Percentiles rank a stretch among this genome's conserved stretches.
Evolutionary conservation across 2,113 vertebrate species (phyloP).

Genomic region (Maccullochella peelii): DNA sequence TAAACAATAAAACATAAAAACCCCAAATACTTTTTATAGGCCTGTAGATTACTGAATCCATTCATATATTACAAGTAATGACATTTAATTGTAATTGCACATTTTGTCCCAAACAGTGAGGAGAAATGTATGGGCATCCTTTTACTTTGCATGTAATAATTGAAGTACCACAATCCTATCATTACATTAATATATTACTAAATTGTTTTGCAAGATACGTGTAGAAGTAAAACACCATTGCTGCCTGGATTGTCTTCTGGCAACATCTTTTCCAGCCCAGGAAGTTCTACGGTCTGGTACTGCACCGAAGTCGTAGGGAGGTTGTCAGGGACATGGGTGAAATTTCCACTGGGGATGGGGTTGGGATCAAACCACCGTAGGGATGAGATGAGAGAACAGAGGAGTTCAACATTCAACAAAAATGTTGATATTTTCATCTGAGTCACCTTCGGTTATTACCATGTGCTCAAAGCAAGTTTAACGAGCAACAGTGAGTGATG

Average conservation of each 20-base stretch:
- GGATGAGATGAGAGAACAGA: background rate
- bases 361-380: background rate
- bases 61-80: background rate
- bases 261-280: background rate
- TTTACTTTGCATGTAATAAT: background rate
- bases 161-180: background rate
- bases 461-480: background rate
- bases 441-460: background rate
- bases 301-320: too few species aligned
- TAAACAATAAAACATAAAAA: background rate
- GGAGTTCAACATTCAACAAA: background rate
- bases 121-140: background rate
- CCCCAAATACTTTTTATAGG: background rate
- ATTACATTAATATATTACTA: background rate
- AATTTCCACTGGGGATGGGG: too few species aligned
- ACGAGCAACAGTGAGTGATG: background rate
- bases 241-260: too few species aligned
- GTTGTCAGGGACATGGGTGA: too few species aligned
- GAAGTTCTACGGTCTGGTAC: background rate
- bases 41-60: background rate
- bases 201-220: background rate
- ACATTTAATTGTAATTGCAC: background rate
- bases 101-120: background rate
- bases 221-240: background rate
- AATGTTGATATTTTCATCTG: background rate